These are phyloP conservation scores for Brassicogethes aeneus DNA, from an alignment of 2,888 invertebrate genomes.

Conservation along the genomic window DNA sequence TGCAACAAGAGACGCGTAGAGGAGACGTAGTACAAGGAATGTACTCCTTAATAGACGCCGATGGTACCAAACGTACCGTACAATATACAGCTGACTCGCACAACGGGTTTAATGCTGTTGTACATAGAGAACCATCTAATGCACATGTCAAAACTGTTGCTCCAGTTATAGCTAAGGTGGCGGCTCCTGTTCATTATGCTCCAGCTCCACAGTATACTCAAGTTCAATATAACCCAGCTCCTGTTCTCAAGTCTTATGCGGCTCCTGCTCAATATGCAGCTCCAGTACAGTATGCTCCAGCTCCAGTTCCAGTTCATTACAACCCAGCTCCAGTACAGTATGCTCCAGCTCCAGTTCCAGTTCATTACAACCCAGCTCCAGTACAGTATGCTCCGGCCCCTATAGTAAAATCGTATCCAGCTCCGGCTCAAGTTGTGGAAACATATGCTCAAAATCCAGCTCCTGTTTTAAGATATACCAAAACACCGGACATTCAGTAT, in stretches of 20 bases:
- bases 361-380: too few species aligned
- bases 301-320: too few species aligned
- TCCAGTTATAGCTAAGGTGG: conserved; percentile 21
- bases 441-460: too few species aligned
- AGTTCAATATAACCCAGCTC: too few species aligned
- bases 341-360: not conserved
- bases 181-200: conserved; percentile 1
- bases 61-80: conserved; percentile 43
- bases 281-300: not conserved
- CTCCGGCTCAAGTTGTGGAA: not conserved
- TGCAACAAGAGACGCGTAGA: conserved; percentile 43
- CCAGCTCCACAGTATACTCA: too few species aligned
- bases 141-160: conserved; percentile 30
- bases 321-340: not conserved
- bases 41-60: conserved; percentile 44
- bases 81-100: conserved; percentile 44
- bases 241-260: not conserved
- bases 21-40: conserved; percentile 44
- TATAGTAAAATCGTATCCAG: too few species aligned
- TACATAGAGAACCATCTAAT: conserved; percentile 41
- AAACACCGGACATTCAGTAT: too few species aligned
- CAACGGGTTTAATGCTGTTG: conserved; percentile 45
- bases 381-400: not conserved
- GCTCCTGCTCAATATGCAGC: not conserved
- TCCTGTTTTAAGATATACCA: too few species aligned